phyloP scores from a whole-genome alignment of 2,888 invertebrate species.

The Tetheella fluctuosa region DNA sequence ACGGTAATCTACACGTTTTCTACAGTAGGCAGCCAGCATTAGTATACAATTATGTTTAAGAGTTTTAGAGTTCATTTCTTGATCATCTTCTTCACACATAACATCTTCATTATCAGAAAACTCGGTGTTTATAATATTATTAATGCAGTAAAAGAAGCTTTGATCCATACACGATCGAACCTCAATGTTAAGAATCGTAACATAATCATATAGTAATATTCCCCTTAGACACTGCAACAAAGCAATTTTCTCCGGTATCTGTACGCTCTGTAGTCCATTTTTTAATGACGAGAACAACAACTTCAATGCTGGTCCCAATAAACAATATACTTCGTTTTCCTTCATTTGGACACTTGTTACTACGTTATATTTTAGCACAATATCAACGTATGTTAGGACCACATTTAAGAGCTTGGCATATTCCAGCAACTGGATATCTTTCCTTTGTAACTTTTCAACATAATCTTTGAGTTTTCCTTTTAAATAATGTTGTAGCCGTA shows the following conservation, averaged over 20 bases:
- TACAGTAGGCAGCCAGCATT: constrained; percentile 68
- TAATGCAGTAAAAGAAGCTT: constrained; percentile 62
- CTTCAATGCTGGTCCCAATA: constrained; percentile 44
- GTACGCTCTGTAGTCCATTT: constrained; percentile 42
- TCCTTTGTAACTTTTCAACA: constrained; percentile 32
- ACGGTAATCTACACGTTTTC: constrained; percentile 52
- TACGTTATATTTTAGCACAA: constrained; percentile 49
- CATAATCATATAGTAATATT: constrained; percentile 54
- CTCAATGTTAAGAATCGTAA: constrained; percentile 40
- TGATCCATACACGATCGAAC: constrained; percentile 53
- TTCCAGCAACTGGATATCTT: constrained; percentile 39
- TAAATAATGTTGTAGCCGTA: constrained; percentile 44
- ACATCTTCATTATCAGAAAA: constrained; percentile 51
- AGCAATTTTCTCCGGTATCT: constrained; percentile 50
- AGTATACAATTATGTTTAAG: constrained; percentile 63
- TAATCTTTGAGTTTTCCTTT: constrained; percentile 34
- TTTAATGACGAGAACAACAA: constrained; percentile 48
- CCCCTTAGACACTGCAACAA: constrained; percentile 49
- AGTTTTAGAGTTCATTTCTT: constrained; percentile 52
- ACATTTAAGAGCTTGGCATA: constrained; percentile 49
- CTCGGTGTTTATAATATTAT: constrained; percentile 58
- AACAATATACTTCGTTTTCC: constrained; percentile 38
- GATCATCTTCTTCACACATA: constrained; percentile 57
- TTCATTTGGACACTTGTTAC: constrained; percentile 40
- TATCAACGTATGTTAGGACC: constrained; percentile 53